phyloP scores from a whole-genome alignment of 1,140 invertebrate species.

The Drosophila yakuba region DNA sequence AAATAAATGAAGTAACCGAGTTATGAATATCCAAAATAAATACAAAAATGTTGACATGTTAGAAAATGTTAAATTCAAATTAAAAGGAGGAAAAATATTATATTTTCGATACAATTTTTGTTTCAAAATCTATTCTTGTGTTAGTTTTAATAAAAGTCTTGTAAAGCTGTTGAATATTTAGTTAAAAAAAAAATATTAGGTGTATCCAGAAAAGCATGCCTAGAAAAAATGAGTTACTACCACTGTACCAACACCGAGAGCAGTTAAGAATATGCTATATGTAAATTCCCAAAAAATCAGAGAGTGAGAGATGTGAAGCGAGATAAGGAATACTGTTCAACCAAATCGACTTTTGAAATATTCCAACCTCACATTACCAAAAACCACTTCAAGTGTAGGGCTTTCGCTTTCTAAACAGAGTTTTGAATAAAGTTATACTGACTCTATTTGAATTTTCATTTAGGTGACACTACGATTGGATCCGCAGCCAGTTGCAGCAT shows the following conservation, averaged over 20 bases:
- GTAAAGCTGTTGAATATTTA: too few species aligned
- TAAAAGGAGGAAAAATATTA: neutral
- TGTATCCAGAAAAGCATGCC: too few species aligned
- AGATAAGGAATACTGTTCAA: slow-evolving; percentile 18
- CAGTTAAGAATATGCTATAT: slow-evolving; percentile 8
- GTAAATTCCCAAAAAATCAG: neutral
- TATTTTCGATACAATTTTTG: neutral
- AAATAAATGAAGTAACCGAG: neutral
- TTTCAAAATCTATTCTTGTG: too few species aligned
- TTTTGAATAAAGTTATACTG: slow-evolving; percentile 16
- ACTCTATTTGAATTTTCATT: slow-evolving; percentile 33
- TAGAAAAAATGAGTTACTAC: neutral
- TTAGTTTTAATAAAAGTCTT: too few species aligned
- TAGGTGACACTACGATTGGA: slow-evolving; percentile 91
- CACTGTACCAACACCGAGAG: slow-evolving; percentile 9
- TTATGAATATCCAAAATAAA: neutral
- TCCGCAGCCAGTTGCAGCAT: slow-evolving; percentile 91
- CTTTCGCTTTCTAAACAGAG: neutral
- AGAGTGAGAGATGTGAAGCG: slow-evolving; percentile 12
- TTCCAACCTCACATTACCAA: slow-evolving; percentile 27
- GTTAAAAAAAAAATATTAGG: too few species aligned
- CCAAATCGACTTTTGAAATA: slow-evolving; percentile 13
- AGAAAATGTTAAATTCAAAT: neutral
- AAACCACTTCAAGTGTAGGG: slow-evolving; percentile 6
- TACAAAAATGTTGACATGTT: neutral